A percentile compares a stretch with the other conserved stretches of the same genome.
Evolutionary conservation across 2,888 invertebrate species (phyloP).

Genomic region (Doris montereyensis): DNA sequence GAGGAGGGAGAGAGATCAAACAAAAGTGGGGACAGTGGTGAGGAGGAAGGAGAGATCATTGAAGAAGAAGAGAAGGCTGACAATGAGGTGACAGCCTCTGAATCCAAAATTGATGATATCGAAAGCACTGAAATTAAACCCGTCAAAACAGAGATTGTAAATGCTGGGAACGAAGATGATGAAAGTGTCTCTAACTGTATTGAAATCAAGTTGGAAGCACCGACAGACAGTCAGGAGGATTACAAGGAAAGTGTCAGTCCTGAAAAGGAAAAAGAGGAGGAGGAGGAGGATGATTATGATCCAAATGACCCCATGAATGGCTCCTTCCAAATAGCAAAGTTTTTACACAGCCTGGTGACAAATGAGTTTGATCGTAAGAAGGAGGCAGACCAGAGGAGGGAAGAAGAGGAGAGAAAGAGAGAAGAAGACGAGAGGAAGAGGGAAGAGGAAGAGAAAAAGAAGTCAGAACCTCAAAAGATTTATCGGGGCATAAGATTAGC

Average conservation of each 20-base stretch:
- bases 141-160: not conserved
- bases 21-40: constrained; percentile 6
- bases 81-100: not conserved
- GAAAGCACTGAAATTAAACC: not conserved
- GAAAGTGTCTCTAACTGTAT: too few relatives aligned
- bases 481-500: constrained; percentile 24
- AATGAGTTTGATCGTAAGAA: constrained; percentile 26
- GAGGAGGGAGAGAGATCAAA: not conserved
- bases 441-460: not conserved
- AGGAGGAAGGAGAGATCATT: constrained; percentile 37
- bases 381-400: not conserved
- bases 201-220: too few relatives aligned
- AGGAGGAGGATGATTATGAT: not conserved
- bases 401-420: not conserved
- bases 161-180: not conserved
- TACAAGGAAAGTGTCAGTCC: too few relatives aligned
- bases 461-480: constrained; percentile 13
- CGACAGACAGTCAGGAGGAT: too few relatives aligned
- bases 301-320: not conserved
- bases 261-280: not conserved
- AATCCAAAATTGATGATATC: not conserved
- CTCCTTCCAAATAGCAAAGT: constrained; percentile 7
- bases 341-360: constrained; percentile 21
- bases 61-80: not conserved
- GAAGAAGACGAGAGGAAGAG: not conserved